phyloP scores from a whole-genome alignment of 2,888 invertebrate genomes.

The Drosophila pegasa region DNA sequence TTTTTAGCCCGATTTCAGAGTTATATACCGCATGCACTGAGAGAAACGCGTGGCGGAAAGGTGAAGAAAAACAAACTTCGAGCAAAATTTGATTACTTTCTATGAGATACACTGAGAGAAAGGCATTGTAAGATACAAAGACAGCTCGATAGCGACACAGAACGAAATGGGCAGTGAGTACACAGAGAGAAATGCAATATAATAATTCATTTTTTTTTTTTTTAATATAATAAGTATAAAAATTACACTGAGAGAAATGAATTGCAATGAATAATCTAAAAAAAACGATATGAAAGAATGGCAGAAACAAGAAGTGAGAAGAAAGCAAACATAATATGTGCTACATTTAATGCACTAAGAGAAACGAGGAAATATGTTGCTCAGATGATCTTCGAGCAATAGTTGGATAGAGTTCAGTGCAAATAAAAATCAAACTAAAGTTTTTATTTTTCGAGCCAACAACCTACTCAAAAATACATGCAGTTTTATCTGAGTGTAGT shows the following conservation, averaged over 20 bases:
- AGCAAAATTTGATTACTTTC: background rate
- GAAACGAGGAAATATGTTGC: background rate
- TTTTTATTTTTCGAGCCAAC: too few relatives aligned
- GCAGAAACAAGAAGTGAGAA: too few relatives aligned
- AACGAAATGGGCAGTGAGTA: background rate
- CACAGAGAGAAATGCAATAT: too few relatives aligned
- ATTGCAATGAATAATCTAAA: background rate
- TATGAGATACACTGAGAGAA: background rate
- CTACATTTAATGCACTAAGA: background rate
- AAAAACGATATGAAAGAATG: background rate
- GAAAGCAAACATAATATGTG: too few relatives aligned
- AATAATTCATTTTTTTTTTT: too few relatives aligned
- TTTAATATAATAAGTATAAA: background rate
- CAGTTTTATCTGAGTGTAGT: slow-evolving; percentile 1
- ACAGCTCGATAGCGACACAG: background rate
- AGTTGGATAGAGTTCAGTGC: background rate
- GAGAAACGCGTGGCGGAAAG: background rate
- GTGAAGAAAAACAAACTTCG: background rate
- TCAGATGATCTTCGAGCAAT: background rate
- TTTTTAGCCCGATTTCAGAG: too few relatives aligned
- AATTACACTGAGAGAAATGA: slow-evolving; percentile 8
- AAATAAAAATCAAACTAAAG: too few relatives aligned
- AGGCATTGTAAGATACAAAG: background rate
- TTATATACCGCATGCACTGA: slow-evolving; percentile 19
- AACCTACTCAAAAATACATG: too few relatives aligned